Evolutionary conservation across 2,888 invertebrate species (phyloP).

Genomic region (Eudasyphora cyanicolor): DNA sequence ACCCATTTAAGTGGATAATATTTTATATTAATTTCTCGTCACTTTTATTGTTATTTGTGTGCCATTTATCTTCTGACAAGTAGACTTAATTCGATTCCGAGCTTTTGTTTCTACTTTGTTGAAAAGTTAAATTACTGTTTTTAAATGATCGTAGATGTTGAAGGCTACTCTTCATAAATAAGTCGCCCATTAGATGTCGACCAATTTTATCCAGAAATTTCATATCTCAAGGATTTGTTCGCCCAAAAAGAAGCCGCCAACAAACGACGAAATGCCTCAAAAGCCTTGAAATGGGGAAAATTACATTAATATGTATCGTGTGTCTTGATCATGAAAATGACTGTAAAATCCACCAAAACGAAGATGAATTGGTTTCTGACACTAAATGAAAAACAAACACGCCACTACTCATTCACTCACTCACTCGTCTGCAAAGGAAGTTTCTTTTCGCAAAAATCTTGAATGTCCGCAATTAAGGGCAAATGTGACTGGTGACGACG

Average conservation of each 20-base stretch:
- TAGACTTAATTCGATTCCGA: too few relatives aligned
- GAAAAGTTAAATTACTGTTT: too few relatives aligned
- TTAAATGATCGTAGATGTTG: too few relatives aligned
- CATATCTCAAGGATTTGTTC: too few relatives aligned
- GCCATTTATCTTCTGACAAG: too few relatives aligned
- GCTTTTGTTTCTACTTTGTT: too few relatives aligned
- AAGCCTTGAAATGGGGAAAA: not conserved
- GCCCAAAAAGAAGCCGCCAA: not conserved
- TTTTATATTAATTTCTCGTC: too few relatives aligned
- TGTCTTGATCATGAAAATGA: slow-evolving; percentile 56
- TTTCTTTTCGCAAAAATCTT: not conserved
- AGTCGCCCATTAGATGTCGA: not conserved
- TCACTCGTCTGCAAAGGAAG: too few relatives aligned
- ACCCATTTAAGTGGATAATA: too few relatives aligned
- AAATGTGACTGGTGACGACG: too few relatives aligned
- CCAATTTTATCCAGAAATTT: not conserved
- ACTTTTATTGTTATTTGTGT: too few relatives aligned
- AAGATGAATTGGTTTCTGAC: slow-evolving; percentile 76
- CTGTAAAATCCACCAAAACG: slow-evolving; percentile 60
- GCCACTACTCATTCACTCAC: slow-evolving; percentile 65
- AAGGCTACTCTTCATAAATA: too few relatives aligned
- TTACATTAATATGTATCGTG: slow-evolving; percentile 40
- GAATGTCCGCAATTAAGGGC: slow-evolving; percentile 1
- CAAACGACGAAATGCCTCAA: not conserved
- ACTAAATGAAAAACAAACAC: slow-evolving; percentile 76